Percentiles rank a stretch among this genome's conserved stretches.
phyloP scores from a whole-genome alignment of 2,113 vertebrate genomes.

The Brachypodius melanocephalos region DNA sequence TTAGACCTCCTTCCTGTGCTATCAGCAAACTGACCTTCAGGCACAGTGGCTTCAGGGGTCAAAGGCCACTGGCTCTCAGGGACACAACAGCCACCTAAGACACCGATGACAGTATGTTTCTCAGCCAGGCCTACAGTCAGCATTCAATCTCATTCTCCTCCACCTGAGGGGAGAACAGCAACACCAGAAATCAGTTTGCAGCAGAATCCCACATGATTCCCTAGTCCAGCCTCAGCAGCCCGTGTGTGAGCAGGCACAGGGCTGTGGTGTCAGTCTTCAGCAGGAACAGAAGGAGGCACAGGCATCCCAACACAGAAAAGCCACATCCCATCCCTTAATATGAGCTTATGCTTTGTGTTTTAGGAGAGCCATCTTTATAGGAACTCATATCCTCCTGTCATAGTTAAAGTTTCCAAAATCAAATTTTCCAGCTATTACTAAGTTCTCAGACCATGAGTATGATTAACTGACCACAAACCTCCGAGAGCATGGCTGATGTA shows the following conservation, averaged over 20 bases:
- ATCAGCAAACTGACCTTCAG: slow-evolving; percentile 78
- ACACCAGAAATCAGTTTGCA: slow-evolving; percentile 93
- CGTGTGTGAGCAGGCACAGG: slow-evolving; percentile 76
- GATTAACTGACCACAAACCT: neutral
- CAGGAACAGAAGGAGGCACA: slow-evolving; percentile 28
- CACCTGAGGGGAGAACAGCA: slow-evolving; percentile 85
- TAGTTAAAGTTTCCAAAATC: neutral
- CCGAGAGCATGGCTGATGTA: neutral
- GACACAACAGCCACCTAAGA: slow-evolving; percentile 80
- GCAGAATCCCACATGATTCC: slow-evolving; percentile 79
- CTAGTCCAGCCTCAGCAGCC: slow-evolving; percentile 86
- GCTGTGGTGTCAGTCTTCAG: slow-evolving; percentile 75
- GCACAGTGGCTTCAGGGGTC: slow-evolving; percentile 82
- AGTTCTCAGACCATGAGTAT: neutral
- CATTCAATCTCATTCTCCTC: slow-evolving; percentile 80
- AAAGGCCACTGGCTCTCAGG: slow-evolving; percentile 78
- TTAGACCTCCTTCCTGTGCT: slow-evolving; percentile 74
- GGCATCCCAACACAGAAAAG: slow-evolving; percentile 21
- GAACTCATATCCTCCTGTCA: neutral
- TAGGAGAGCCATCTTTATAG: neutral
- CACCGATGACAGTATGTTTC: slow-evolving; percentile 89
- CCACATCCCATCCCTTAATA: slow-evolving; percentile 8
- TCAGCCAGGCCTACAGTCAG: slow-evolving; percentile 91
- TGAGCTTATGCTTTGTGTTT: neutral
- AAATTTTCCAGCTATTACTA: neutral